A percentile compares a stretch with the other conserved stretches of the same genome.
These are phyloP conservation scores for Rosalia funebris DNA, from an alignment of 2,888 invertebrate species.

Conservation along the genomic window DNA sequence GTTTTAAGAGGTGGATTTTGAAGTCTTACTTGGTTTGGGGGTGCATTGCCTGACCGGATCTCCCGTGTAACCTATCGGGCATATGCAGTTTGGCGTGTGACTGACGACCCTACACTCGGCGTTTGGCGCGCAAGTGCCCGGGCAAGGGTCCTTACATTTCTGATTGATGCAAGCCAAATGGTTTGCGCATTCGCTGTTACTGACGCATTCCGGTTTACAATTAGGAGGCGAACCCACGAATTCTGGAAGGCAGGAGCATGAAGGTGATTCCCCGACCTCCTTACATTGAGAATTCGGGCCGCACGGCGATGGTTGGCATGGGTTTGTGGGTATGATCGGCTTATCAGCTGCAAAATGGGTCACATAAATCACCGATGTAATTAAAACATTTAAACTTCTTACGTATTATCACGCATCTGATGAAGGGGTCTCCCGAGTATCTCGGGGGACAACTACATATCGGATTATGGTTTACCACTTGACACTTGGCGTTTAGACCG, in stretches of 20 bases:
- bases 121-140: constrained; percentile 76
- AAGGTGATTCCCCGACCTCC: constrained; percentile 73
- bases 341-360: constrained; percentile 10
- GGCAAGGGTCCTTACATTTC: constrained; percentile 81
- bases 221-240: constrained; percentile 78
- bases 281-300: constrained; percentile 82
- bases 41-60: constrained; percentile 79
- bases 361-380: neutral
- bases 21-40: constrained; percentile 47
- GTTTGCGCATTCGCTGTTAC: constrained; percentile 78
- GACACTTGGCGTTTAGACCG: constrained; percentile 78
- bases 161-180: constrained; percentile 79
- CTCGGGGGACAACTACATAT: constrained; percentile 78
- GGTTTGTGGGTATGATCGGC: constrained; percentile 67
- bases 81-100: constrained; percentile 79
- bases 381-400: constrained; percentile 16
- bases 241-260: constrained; percentile 78
- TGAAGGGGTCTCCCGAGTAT: constrained; percentile 80
- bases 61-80: constrained; percentile 74
- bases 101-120: constrained; percentile 80
- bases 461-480: constrained; percentile 83
- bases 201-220: constrained; percentile 83
- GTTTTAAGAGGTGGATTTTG: too few relatives aligned
- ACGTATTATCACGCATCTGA: constrained; percentile 69
- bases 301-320: constrained; percentile 83